phyloP scores from a whole-genome alignment of 2,797 vertebrate genomes.

The Falco rusticolus region DNA sequence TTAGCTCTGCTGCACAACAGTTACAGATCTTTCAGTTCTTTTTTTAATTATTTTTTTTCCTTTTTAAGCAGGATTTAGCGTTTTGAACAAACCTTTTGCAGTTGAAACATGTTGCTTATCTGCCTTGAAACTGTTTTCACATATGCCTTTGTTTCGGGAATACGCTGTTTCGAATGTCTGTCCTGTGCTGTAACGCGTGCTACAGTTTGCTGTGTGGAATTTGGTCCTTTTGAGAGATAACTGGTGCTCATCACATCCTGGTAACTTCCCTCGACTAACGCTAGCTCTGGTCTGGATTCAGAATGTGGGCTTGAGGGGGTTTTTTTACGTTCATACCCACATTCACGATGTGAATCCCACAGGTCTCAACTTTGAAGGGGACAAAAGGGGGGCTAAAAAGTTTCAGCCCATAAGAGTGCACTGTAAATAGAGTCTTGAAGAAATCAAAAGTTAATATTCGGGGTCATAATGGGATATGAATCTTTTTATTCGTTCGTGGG shows the following conservation, averaged over 20 bases:
- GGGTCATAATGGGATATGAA: background rate
- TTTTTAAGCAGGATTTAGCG: background rate
- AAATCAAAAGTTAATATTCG: background rate
- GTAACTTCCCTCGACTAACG: background rate
- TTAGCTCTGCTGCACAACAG: slow-evolving; percentile 24
- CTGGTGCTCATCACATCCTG: slow-evolving; percentile 45
- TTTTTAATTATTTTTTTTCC: background rate
- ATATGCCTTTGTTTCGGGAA: slow-evolving; percentile 56
- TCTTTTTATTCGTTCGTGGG: background rate
- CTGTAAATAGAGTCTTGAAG: slow-evolving; percentile 15
- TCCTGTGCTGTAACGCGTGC: slow-evolving; percentile 48
- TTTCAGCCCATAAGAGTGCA: background rate
- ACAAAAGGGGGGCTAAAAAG: background rate
- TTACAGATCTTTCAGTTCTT: background rate
- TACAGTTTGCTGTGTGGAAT: slow-evolving; percentile 38
- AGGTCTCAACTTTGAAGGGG: background rate
- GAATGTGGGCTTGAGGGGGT: background rate
- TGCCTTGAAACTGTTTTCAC: slow-evolving; percentile 69
- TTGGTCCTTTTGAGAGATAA: slow-evolving; percentile 1
- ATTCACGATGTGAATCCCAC: background rate
- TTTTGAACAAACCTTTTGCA: slow-evolving; percentile 44
- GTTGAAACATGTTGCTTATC: slow-evolving; percentile 51
- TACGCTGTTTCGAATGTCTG: slow-evolving; percentile 10
- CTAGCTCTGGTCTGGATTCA: slow-evolving; percentile 1
- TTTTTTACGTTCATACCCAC: background rate